A percentile compares a stretch with the other conserved stretches of the same genome.
Evolutionary conservation across 1,140 invertebrate genomes (phyloP).

Genomic region (Formica selysi): DNA sequence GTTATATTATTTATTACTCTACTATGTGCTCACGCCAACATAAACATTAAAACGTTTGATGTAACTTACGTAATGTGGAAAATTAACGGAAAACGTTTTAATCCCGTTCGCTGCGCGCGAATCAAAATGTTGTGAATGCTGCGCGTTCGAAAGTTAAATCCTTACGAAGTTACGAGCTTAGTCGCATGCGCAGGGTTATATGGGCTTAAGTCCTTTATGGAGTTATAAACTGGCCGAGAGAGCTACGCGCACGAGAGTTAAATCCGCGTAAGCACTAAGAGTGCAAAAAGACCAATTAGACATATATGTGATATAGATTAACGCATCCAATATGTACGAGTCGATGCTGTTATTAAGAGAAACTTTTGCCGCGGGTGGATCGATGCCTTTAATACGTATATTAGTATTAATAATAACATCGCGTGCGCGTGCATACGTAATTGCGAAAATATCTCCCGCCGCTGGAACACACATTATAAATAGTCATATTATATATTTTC

Average conservation of each 20-base stretch:
- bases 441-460: conserved; percentile 30
- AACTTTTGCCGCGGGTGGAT: conserved; percentile 10
- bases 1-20: neutral
- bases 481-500: conserved; percentile 18
- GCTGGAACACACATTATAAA: neutral
- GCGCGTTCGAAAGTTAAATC: conserved; percentile 58
- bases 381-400: conserved; percentile 44
- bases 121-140: conserved; percentile 59
- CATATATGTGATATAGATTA: conserved; percentile 51
- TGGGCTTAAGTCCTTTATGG: conserved; percentile 57
- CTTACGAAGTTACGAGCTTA: conserved; percentile 57
- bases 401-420: conserved; percentile 38
- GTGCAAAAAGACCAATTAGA: conserved; percentile 60
- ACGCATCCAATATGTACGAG: conserved; percentile 39
- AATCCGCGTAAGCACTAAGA: conserved; percentile 57
- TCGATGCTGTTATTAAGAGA: conserved; percentile 46
- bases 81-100: conserved; percentile 48
- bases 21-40: neutral
- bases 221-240: conserved; percentile 59
- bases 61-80: neutral
- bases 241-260: conserved; percentile 39
- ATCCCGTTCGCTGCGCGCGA: conserved; percentile 26
- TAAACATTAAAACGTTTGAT: neutral
- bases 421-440: conserved; percentile 25
- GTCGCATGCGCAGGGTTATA: conserved; percentile 50